Percentiles rank a stretch among this genome's conserved stretches.
Conservation (phyloP, 1,140 invertebrate species). For the Riptortus pedestris region DNA sequence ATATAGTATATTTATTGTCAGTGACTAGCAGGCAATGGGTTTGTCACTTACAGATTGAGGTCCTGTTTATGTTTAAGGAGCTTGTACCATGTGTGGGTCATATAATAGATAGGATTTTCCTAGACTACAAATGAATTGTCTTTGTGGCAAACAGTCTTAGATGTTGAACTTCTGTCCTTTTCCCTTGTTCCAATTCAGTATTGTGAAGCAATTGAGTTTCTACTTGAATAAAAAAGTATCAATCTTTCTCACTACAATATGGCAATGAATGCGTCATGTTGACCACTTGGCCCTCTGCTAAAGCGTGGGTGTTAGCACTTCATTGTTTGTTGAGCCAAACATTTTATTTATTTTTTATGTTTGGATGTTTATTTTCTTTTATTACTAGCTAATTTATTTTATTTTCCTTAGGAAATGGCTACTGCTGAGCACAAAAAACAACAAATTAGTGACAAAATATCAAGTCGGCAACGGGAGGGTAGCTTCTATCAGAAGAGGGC, state of each 20-base stretch:
- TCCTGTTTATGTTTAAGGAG: no score
- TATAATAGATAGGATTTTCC: no score
- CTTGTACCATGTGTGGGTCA: no score
- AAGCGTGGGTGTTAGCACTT: neutral
- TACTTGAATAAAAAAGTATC: neutral
- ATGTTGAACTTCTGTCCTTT: no score
- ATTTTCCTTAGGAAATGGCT: neutral
- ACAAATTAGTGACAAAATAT: slow-evolving; percentile 4
- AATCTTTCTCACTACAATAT: neutral
- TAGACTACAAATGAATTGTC: no score
- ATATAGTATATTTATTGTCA: no score
- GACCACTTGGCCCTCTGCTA: neutral
- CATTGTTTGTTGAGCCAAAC: neutral
- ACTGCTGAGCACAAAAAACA: slow-evolving; percentile 4
- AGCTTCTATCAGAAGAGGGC: neutral
- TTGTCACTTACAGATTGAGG: no score
- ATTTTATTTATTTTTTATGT: neutral
- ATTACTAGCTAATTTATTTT: neutral
- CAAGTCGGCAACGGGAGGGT: neutral
- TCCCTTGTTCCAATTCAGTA: no score
- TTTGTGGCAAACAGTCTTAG: no score
- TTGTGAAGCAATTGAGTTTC: neutral
- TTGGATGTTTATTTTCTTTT: neutral
- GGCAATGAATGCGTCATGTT: neutral
- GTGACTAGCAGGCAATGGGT: no score